Conservation (phyloP, 2,888 invertebrate genomes). For the Altica lythri region DNA sequence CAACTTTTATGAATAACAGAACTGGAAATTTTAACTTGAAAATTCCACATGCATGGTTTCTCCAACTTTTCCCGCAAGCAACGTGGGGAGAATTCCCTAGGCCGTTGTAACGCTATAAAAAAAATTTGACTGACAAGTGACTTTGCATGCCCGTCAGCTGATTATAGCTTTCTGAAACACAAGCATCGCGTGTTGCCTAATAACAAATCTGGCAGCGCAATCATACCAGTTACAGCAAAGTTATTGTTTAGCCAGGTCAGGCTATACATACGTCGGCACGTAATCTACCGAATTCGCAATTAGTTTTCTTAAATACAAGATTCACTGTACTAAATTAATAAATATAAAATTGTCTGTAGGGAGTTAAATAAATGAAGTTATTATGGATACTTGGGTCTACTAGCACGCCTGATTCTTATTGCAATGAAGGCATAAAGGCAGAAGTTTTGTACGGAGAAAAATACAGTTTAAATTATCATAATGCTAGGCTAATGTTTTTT, state of each 20-base stretch:
- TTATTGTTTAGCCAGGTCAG: constrained; percentile 52
- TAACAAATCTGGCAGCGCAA: constrained; percentile 52
- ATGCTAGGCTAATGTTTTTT: too few relatives aligned
- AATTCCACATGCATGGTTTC: constrained; percentile 6
- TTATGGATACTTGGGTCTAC: too few relatives aligned
- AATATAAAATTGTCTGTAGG: too few relatives aligned
- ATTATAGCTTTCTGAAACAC: constrained; percentile 44
- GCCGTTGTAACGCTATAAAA: constrained; percentile 15
- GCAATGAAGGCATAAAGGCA: too few relatives aligned
- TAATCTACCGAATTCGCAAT: constrained; percentile 10
- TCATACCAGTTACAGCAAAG: constrained; percentile 47
- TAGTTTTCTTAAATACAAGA: constrained; percentile 28
- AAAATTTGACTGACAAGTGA: constrained; percentile 48
- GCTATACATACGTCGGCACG: constrained; percentile 45
- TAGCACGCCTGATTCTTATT: too few relatives aligned
- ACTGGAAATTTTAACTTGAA: constrained; percentile 7
- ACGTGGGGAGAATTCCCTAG: constrained; percentile 3
- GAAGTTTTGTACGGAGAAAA: too few relatives aligned
- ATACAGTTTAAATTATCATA: too few relatives aligned
- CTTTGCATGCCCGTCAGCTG: constrained; percentile 51
- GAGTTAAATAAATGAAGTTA: too few relatives aligned
- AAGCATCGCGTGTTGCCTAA: constrained; percentile 51
- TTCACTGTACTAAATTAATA: too few relatives aligned
- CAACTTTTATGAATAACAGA: constrained; percentile 4
- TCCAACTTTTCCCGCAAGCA: constrained; percentile 5